Base-by-base conservation (phyloP, 2,888 invertebrate genomes). In the Hedya salicella region DNA sequence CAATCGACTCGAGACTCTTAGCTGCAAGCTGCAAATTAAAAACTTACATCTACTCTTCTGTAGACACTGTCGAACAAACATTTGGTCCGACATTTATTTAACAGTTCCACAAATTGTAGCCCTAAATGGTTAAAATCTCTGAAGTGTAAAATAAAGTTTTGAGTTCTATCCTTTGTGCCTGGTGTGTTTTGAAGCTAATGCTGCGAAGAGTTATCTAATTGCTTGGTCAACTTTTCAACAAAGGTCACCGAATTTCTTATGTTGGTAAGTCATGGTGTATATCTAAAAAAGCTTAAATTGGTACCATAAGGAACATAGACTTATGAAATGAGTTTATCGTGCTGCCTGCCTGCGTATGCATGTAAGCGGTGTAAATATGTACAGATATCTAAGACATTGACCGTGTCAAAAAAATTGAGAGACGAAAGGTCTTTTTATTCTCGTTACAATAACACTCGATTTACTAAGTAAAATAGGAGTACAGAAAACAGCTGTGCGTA, bases 1-100 rank as follows among this genome's bases (percentile, higher is more conserved):
- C 67, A 67, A 68, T 71, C 69, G 61, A 71, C 67, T 63, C 57
- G 63, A 71, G 72, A 68, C 68, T 73, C 71, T 71, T 66, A 60
- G 67, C 62, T 69, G 59, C 59, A 70, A 57, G 63, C 21, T 44
- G 62, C 16, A 25, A 48, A 48, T 63, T 46, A 56, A 36, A 62
- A 56, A 40, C 62, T 54, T 30, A 50, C 61, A 42, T 61, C 6
- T 17, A 19, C 53, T 16, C 53, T 53, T 5, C 9, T 11, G 21
- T 42, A 44, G 62, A 53, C n/a, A 61, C 30, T 42, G 30, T 44
- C 40, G 9, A 16, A 19, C 3, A 17, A 32, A 36, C 5, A 2
- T 44, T 21, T 48, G n/a, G 11, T 48, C 5, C 30, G 13, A 30
- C 54, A 17, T 30, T 56, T 30, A 52, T 36, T n/a, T 52, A 16